Conservation (phyloP, 2,888 invertebrate genomes). For the Andrena fulva region DNA sequence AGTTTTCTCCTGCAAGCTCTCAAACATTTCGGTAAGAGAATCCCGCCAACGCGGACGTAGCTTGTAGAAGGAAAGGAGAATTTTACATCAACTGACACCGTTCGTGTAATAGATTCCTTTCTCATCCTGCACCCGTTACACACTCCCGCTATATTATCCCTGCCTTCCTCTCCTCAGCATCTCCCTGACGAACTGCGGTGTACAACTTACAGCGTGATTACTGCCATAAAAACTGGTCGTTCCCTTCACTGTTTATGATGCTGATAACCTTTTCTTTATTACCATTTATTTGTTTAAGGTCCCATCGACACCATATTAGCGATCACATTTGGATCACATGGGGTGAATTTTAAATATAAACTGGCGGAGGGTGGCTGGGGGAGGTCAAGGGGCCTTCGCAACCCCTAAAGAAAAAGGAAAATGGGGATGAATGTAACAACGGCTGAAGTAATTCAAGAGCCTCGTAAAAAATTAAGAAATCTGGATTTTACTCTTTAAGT, state of each 20-base stretch:
- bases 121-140: conserved; percentile 58
- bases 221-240: conserved; percentile 41
- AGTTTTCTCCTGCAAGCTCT: conserved; percentile 62
- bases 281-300: too few species aligned
- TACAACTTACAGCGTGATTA: conserved; percentile 27
- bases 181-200: conserved; percentile 18
- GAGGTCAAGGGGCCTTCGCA: too few species aligned
- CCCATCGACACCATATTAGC: too few species aligned
- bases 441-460: too few species aligned
- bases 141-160: conserved; percentile 39
- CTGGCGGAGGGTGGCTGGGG: too few species aligned
- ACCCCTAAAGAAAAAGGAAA: too few species aligned
- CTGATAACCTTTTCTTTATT: too few species aligned
- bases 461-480: too few species aligned
- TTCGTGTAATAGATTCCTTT: conserved; percentile 69
- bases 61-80: conserved; percentile 51
- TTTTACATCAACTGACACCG: conserved; percentile 63
- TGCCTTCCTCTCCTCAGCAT: neutral
- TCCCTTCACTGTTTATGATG: conserved; percentile 19
- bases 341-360: too few species aligned
- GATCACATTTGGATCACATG: too few species aligned
- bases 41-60: conserved; percentile 66
- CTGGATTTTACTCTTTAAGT: too few species aligned
- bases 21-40: conserved; percentile 73
- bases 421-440: too few species aligned